Percentiles rank a stretch among this genome's conserved stretches.
Evolutionary conservation across 23 tunicate species (phyloP).

Genomic region (Styela clava): DNA sequence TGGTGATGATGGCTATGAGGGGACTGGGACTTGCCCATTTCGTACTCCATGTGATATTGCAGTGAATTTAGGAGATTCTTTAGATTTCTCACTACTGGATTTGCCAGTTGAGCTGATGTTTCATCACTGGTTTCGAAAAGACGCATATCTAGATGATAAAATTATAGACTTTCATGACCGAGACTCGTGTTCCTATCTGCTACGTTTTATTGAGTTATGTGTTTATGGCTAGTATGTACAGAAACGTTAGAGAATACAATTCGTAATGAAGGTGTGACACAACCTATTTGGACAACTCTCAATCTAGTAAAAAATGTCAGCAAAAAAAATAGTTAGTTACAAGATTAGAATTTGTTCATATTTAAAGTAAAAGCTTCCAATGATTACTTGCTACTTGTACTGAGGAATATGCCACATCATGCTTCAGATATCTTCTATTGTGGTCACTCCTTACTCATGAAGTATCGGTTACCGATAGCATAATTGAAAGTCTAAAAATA

Average conservation of each 20-base stretch:
- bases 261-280: too few species aligned
- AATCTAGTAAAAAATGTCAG: too few species aligned
- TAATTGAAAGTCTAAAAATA: conserved; percentile 27
- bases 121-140: neutral
- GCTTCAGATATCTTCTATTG: conserved; percentile 53
- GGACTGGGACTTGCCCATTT: neutral
- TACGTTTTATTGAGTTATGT: too few species aligned
- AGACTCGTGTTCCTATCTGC: neutral
- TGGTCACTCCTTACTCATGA: conserved; percentile 46
- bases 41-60: neutral
- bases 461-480: conserved; percentile 47
- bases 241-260: too few species aligned
- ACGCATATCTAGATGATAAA: neutral
- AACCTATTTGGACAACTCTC: too few species aligned
- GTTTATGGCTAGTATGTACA: too few species aligned
- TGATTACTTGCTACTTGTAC: conserved; percentile 65
- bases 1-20: neutral
- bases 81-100: neutral
- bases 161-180: neutral
- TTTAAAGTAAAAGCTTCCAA: too few species aligned
- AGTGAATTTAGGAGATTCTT: neutral
- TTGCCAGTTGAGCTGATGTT: neutral
- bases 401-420: conserved; percentile 49
- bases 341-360: too few species aligned
- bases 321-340: too few species aligned